A percentile compares a stretch with the other conserved stretches of the same genome.
Conservation (phyloP, 1,140 invertebrate genomes). For the Cydia amplana region DNA sequence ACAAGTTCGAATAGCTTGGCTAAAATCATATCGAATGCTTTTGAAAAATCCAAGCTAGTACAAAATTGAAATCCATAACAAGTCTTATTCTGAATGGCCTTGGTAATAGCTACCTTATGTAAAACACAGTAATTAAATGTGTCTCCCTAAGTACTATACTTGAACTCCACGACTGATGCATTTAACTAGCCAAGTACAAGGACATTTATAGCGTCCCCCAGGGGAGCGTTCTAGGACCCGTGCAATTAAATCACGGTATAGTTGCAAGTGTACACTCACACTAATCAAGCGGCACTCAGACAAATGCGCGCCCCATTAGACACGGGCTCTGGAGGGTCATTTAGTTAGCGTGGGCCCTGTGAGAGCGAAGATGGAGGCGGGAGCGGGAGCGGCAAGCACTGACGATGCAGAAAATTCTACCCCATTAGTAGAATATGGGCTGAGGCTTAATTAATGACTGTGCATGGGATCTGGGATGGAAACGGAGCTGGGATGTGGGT, state of each 20-base stretch:
- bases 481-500: too few species aligned
- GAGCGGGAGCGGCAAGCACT: background rate
- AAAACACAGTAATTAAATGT: background rate
- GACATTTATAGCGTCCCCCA: background rate
- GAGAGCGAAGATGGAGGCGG: background rate
- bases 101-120: too few species aligned
- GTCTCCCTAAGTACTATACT: background rate
- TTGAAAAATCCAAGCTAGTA: too few species aligned
- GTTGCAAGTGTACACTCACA: conserved; percentile 31
- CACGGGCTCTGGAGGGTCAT: conserved; percentile 29
- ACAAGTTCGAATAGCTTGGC: background rate
- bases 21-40: too few species aligned
- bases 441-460: background rate
- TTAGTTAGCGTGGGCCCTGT: conserved; percentile 1
- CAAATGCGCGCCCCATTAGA: conserved; percentile 42
- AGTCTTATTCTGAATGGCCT: too few species aligned
- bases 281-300: conserved; percentile 40
- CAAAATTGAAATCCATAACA: too few species aligned
- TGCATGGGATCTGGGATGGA: too few species aligned
- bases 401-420: too few species aligned
- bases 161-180: background rate
- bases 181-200: conserved; percentile 8
- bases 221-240: conserved; percentile 7
- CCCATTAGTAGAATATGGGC: background rate
- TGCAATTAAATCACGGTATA: conserved; percentile 27